A percentile compares a stretch with the other conserved stretches of the same genome.
phyloP scores from a whole-genome alignment of 2,888 invertebrate species.

The Lasioglossum figueresi region DNA sequence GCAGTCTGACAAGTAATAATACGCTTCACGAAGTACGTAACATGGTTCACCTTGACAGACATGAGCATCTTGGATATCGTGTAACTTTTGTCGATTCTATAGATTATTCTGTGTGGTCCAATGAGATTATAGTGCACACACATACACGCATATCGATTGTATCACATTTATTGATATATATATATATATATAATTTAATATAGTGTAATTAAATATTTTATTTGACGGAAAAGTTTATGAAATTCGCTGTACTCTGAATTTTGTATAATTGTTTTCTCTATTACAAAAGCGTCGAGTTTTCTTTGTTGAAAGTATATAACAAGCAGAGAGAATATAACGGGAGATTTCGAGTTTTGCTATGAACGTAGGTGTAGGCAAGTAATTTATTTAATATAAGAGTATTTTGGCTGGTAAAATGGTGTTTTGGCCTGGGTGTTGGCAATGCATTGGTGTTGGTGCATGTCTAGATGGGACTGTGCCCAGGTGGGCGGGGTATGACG shows the following conservation, averaged over 20 bases:
- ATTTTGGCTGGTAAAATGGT: conserved; percentile 80
- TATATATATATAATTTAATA: background rate
- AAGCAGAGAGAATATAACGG: conserved; percentile 26
- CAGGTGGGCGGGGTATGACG: conserved; percentile 83
- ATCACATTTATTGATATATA: conserved; percentile 3
- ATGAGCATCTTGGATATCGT: conserved; percentile 11
- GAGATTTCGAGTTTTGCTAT: conserved; percentile 60
- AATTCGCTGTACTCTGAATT: conserved; percentile 36
- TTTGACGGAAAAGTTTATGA: conserved; percentile 10
- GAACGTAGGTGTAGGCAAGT: conserved; percentile 73
- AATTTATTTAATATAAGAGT: conserved; percentile 72
- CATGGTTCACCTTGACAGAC: conserved; percentile 18
- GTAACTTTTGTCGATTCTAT: background rate
- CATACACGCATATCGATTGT: conserved; percentile 1
- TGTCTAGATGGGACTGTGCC: conserved; percentile 84
- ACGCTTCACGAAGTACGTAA: conserved; percentile 48
- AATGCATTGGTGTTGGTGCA: conserved; percentile 84
- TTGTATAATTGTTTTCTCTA: conserved; percentile 27
- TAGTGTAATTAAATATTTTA: conserved; percentile 8
- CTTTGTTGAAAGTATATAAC: conserved; percentile 19
- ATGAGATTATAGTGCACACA: conserved; percentile 16
- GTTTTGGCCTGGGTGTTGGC: conserved; percentile 83
- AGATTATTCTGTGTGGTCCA: conserved; percentile 5
- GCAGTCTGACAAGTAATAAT: conserved; percentile 37
- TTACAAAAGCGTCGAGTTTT: conserved; percentile 32